Percentiles rank a stretch among this genome's conserved stretches.
phyloP scores from a whole-genome alignment of 2,888 invertebrate species.

The Tipula unca region DNA sequence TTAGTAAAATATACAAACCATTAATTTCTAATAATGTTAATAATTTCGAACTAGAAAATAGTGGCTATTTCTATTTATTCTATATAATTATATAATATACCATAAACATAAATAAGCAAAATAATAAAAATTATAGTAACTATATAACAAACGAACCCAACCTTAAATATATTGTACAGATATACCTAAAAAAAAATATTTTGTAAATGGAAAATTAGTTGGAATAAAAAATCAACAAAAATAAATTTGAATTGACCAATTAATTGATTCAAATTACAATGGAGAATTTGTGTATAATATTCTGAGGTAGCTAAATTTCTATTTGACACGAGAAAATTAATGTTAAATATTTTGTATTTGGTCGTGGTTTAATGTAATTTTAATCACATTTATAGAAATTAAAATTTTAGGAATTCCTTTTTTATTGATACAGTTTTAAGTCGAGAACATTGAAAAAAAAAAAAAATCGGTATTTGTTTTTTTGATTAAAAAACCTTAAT shows the following conservation, averaged over 20 bases:
- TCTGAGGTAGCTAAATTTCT: background rate
- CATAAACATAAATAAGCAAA: background rate
- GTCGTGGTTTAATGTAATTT: too few species aligned
- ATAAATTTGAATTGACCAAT: background rate
- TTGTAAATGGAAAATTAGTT: background rate
- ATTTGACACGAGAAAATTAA: background rate
- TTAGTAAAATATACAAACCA: background rate
- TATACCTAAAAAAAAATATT: background rate
- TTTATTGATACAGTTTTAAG: too few species aligned
- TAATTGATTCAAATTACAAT: background rate
- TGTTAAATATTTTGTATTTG: background rate
- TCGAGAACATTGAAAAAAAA: too few species aligned
- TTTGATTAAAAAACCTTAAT: too few species aligned
- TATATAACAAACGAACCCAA: background rate
- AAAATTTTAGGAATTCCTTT: too few species aligned
- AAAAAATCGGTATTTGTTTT: too few species aligned
- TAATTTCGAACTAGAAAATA: background rate
- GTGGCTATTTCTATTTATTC: background rate
- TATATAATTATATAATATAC: background rate
- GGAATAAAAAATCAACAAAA: background rate
- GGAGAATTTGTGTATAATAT: background rate
- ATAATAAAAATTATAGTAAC: background rate
- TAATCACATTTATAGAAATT: too few species aligned
- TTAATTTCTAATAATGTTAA: background rate
- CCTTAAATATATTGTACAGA: background rate